A percentile compares a stretch with the other conserved stretches of the same genome.
These are phyloP conservation scores for Steinernema carpocapsae DNA, from an alignment of 2,888 invertebrate species.

Conservation along the genomic window DNA sequence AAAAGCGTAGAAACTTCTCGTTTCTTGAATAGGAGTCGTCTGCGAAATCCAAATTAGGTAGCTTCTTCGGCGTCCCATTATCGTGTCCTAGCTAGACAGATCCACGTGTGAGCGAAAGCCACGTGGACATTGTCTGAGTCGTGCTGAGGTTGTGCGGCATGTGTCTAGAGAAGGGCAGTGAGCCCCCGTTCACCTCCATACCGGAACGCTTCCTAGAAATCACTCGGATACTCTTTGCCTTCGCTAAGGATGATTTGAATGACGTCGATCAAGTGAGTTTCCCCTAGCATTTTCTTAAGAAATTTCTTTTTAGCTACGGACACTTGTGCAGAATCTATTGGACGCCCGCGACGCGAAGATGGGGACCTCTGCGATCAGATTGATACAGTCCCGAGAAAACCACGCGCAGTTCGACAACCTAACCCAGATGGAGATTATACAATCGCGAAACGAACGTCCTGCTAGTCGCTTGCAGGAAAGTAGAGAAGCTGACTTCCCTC, in stretches of 20 bases:
- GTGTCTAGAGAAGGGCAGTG: no score
- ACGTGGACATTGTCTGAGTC: no score
- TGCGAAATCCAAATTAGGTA: no score
- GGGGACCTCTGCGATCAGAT: conserved; percentile 47
- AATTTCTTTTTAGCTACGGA: conserved; percentile 72
- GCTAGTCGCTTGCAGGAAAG: conserved; percentile 18
- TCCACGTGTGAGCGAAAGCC: no score
- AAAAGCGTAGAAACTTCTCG: no score
- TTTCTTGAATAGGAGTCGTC: no score
- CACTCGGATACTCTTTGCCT: conserved; percentile 82
- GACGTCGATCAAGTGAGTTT: conserved; percentile 80
- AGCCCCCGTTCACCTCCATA: conserved; percentile 52
- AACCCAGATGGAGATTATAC: conserved; percentile 55
- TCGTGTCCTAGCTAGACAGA: no score
- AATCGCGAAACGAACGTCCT: conserved; percentile 4
- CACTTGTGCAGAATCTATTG: conserved; percentile 93
- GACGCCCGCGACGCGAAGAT: conserved; percentile 92
- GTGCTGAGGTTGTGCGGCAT: no score
- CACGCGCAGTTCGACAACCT: conserved; percentile 60
- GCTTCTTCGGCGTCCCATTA: no score
- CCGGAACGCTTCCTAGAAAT: conserved; percentile 87
- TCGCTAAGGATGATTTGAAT: conserved; percentile 84
- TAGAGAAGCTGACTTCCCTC: conserved; percentile 10
- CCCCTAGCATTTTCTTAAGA: background rate
- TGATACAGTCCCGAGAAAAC: conserved; percentile 47